Evolutionary conservation across 2,888 invertebrate species (phyloP).

Genomic region (Myopa tessellatipennis): DNA sequence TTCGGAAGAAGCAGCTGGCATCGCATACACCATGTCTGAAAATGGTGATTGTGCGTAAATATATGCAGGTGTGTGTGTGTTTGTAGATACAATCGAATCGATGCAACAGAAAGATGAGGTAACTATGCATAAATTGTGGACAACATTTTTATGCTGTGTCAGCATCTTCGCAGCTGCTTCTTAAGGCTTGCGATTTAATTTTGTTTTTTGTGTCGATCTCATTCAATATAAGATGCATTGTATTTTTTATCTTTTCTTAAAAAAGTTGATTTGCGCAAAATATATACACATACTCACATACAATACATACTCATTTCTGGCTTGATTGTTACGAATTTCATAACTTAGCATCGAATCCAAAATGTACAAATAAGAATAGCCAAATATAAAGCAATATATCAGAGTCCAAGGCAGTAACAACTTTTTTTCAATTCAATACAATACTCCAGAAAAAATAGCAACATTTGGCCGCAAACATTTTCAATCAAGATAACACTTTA

Average conservation of each 20-base stretch:
- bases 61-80: not conserved
- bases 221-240: not conserved
- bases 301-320: not conserved
- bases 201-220: no score
- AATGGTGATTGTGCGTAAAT: conserved; percentile 14
- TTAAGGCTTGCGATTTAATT: not conserved
- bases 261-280: not conserved
- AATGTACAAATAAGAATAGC: not conserved
- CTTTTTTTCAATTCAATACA: not conserved
- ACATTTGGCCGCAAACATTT: no score
- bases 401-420: not conserved
- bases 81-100: not conserved
- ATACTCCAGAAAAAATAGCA: not conserved
- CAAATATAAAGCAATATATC: not conserved
- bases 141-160: not conserved
- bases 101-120: not conserved
- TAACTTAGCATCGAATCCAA: not conserved
- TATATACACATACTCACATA: not conserved
- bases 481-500: no score
- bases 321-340: not conserved
- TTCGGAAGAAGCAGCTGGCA: conserved; percentile 21
- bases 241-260: not conserved
- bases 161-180: not conserved
- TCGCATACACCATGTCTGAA: conserved; percentile 11
- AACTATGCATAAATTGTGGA: not conserved